These are phyloP conservation scores for Hydroisotoma schaefferi DNA, from an alignment of 2,888 invertebrate genomes.

Conservation along the genomic window DNA sequence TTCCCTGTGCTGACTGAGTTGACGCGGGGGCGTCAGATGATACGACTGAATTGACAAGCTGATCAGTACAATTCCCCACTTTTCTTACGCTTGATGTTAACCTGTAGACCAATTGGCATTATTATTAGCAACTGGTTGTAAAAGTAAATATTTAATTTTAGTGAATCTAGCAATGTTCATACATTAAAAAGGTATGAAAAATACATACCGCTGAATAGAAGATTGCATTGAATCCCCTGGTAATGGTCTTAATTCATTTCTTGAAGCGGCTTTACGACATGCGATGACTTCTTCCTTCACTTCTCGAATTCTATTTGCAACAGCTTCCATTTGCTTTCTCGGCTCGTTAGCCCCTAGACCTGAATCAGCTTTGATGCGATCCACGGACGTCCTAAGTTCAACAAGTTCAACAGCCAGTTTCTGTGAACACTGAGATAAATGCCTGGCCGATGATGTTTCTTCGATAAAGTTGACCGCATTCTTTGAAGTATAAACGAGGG, in stretches of 20 bases:
- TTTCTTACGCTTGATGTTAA: constrained; percentile 64
- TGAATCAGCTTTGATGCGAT: constrained; percentile 68
- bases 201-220: constrained; percentile 44
- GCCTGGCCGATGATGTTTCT: constrained; percentile 52
- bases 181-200: constrained; percentile 1
- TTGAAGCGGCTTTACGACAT: constrained; percentile 69
- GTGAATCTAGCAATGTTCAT: not conserved
- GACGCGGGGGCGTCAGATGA: constrained; percentile 53
- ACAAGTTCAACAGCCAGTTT: constrained; percentile 63
- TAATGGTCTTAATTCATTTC: constrained; percentile 69
- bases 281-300: constrained; percentile 79
- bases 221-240: constrained; percentile 72
- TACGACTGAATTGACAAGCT: constrained; percentile 78
- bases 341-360: constrained; percentile 54
- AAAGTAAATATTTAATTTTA: not conserved
- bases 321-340: constrained; percentile 75
- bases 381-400: constrained; percentile 61
- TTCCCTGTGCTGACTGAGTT: constrained; percentile 43
- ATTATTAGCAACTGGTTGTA: not conserved
- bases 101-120: constrained; percentile 53
- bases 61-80: constrained; percentile 78
- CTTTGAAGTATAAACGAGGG: constrained; percentile 45
- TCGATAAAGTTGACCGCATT: constrained; percentile 44
- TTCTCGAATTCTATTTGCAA: constrained; percentile 74
- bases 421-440: constrained; percentile 60